These are phyloP conservation scores for Tragopan temminckii DNA, from an alignment of 2,797 vertebrate species.

Conservation along the genomic window DNA sequence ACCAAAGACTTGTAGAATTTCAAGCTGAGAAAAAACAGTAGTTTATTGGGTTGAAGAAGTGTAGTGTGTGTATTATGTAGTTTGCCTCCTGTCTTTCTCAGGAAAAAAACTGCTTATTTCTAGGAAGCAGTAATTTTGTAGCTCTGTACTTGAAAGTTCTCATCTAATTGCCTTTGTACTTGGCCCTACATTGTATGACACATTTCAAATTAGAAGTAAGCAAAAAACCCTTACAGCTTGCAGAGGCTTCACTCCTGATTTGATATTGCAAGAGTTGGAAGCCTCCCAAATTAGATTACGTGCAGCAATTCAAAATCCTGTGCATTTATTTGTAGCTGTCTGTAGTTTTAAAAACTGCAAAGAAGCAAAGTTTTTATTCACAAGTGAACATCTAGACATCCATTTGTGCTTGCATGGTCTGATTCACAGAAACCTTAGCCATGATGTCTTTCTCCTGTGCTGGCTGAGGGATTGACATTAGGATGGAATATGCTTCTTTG, in stretches of 20 bases:
- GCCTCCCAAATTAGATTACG: neutral
- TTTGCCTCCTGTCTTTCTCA: neutral
- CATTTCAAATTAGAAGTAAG: neutral
- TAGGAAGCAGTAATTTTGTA: neutral
- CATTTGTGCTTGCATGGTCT: accelerated
- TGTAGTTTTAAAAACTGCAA: neutral
- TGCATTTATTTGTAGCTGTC: neutral
- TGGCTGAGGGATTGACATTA: neutral
- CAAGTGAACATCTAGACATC: accelerated
- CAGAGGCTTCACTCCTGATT: neutral
- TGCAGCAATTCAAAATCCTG: neutral
- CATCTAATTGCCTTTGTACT: neutral
- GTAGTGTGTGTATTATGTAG: neutral
- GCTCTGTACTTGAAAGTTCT: neutral
- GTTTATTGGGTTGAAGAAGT: neutral
- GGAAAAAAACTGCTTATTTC: neutral
- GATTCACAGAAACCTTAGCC: neutral
- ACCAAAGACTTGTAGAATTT: neutral
- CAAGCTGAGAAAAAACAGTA: neutral
- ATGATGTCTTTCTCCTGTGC: accelerated
- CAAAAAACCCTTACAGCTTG: neutral
- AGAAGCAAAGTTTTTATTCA: neutral
- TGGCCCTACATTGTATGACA: neutral
- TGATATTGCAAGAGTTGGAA: neutral
- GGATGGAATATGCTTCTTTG: neutral